These are phyloP conservation scores for Acrossocheilus wenchowensis DNA, from an alignment of 2,797 vertebrate species.

Conservation along the genomic window DNA sequence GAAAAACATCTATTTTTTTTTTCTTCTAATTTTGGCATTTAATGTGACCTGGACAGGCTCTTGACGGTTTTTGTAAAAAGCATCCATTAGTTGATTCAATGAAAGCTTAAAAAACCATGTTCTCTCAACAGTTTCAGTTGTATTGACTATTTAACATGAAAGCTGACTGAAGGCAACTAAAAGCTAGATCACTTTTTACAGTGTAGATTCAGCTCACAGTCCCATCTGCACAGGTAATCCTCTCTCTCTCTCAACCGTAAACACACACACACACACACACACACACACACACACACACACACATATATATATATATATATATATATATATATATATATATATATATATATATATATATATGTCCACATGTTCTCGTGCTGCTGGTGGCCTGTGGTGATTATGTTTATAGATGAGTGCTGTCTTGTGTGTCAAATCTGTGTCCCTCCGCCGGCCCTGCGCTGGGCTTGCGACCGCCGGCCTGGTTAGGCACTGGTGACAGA, in stretches of 20 bases:
- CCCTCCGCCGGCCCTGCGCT: slow-evolving; percentile 75
- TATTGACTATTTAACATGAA: not conserved
- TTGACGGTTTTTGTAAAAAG: not conserved
- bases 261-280: not conserved
- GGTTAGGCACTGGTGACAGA: slow-evolving; percentile 80
- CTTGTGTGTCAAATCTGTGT: slow-evolving; percentile 78
- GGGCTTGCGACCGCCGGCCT: slow-evolving; percentile 77
- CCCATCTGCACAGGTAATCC: slow-evolving; percentile 37
- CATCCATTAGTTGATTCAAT: not conserved
- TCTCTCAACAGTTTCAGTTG: not conserved
- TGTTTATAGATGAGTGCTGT: slow-evolving; percentile 84
- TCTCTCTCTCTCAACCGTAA: not conserved
- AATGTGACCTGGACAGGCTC: not conserved
- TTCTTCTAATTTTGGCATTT: not conserved
- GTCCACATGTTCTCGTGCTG: slow-evolving; percentile 36
- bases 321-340: not conserved
- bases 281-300: too few species aligned
- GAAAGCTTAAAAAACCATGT: not conserved
- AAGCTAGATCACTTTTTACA: slow-evolving; percentile 37
- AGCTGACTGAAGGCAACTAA: slow-evolving; percentile 10
- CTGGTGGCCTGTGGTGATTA: slow-evolving; percentile 30
- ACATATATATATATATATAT: not conserved
- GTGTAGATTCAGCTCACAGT: slow-evolving; percentile 49
- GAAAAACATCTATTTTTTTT: not conserved
- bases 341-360: not conserved